A percentile compares a stretch with the other conserved stretches of the same genome.
phyloP scores from a whole-genome alignment of 37 sponge, comb jelly and placozoan species.

The Petrosia ficiformis region DNA sequence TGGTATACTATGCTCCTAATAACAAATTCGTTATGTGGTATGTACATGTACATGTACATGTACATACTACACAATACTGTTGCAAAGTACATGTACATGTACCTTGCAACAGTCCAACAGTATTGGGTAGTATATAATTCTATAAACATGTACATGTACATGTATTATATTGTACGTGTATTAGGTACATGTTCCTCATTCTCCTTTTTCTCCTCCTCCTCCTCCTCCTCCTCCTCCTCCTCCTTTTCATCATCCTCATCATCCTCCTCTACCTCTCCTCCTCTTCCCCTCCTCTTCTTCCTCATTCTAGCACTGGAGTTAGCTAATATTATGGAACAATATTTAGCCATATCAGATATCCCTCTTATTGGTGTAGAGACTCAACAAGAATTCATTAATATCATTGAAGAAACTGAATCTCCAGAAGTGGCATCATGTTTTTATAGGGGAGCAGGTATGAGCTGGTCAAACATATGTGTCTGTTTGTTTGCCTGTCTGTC shows the following conservation, averaged over 20 bases:
- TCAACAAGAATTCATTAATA: constrained; percentile 10
- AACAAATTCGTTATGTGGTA: too few species aligned
- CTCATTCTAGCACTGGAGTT: neutral
- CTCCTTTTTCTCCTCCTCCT: constrained; percentile 41
- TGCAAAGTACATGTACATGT: too few species aligned
- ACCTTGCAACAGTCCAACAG: too few species aligned
- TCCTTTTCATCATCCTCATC: constrained; percentile 31
- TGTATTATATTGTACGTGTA: too few species aligned
- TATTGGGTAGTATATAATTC: too few species aligned
- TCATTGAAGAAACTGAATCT: neutral
- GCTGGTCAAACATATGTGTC: neutral
- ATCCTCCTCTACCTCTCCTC: constrained; percentile 26
- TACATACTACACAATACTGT: too few species aligned
- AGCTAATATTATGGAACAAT: neutral
- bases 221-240: constrained; percentile 45
- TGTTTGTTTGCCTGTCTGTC: too few species aligned
- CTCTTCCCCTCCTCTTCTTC: neutral
- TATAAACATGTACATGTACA: too few species aligned
- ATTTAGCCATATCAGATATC: neutral
- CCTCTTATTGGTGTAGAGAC: constrained; percentile 6
- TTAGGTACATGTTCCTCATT: too few species aligned
- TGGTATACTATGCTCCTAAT: too few species aligned
- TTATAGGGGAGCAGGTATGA: neutral
- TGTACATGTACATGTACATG: too few species aligned
- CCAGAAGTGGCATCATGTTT: too few species aligned